phyloP scores from a whole-genome alignment of 2,797 vertebrate species.

The Leucoraja ocellata region DNA sequence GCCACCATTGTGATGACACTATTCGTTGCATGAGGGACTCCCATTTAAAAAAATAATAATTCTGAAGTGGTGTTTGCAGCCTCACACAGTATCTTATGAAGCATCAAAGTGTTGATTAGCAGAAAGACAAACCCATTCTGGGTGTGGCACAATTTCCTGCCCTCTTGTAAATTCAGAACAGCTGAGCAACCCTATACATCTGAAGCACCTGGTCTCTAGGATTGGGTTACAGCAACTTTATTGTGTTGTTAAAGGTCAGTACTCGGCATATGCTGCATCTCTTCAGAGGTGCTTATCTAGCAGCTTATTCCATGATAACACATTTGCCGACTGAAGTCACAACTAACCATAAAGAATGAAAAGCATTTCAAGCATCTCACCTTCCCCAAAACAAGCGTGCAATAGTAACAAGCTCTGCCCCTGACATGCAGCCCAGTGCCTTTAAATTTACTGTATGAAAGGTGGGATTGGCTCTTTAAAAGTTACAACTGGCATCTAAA shows the following conservation, averaged over 20 bases:
- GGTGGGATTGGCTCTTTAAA: background rate
- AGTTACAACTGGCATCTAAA: background rate
- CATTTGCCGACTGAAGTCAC: slow-evolving; percentile 35
- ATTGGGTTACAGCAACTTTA: slow-evolving; percentile 38
- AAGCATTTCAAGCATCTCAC: slow-evolving; percentile 23
- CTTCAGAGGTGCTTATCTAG: slow-evolving; percentile 37
- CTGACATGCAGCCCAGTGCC: background rate
- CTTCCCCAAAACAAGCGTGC: slow-evolving; percentile 27
- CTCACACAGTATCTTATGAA: slow-evolving; percentile 41
- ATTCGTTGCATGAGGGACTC: background rate
- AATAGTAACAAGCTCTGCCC: background rate
- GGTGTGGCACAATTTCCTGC: slow-evolving; percentile 28
- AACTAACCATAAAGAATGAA: slow-evolving; percentile 35
- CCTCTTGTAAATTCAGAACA: slow-evolving; percentile 38
- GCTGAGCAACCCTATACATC: slow-evolving; percentile 45
- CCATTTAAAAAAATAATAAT: background rate
- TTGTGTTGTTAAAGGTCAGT: slow-evolving; percentile 45
- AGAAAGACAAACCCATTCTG: slow-evolving; percentile 38
- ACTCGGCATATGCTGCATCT: slow-evolving; percentile 40
- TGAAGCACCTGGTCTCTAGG: slow-evolving; percentile 42
- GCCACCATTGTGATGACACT: background rate
- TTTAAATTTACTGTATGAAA: slow-evolving; percentile 23
- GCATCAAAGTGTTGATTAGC: slow-evolving; percentile 30
- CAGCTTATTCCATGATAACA: slow-evolving; percentile 35
- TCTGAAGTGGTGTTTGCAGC: slow-evolving; percentile 16